phyloP scores from a whole-genome alignment of 2,888 invertebrate species.

The Sinopyrophorus schimmeli region DNA sequence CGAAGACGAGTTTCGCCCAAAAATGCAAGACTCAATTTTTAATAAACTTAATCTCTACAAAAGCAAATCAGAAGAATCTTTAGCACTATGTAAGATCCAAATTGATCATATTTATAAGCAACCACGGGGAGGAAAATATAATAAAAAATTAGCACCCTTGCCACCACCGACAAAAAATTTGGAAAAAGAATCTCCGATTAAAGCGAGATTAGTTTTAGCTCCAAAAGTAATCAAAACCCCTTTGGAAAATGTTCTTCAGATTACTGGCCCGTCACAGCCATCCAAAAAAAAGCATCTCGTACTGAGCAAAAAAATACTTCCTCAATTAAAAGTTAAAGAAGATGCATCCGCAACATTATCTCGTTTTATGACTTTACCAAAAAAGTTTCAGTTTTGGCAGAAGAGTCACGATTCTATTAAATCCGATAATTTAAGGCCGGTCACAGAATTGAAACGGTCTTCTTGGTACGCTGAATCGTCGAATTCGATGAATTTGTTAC shows the following conservation, averaged over 20 bases:
- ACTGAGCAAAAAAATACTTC: constrained; percentile 29
- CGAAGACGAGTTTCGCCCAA: no score
- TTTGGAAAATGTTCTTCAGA: no score
- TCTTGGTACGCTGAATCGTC: constrained; percentile 43
- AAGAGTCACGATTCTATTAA: constrained; percentile 50
- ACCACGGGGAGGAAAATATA: constrained; percentile 57
- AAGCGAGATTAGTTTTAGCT: constrained; percentile 57
- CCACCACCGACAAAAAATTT: constrained; percentile 46
- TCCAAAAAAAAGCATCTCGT: no score
- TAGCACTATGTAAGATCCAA: no score
- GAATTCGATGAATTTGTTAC: constrained; percentile 13
- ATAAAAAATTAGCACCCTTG: constrained; percentile 59
- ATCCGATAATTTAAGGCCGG: neutral
- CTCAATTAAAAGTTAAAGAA: constrained; percentile 34
- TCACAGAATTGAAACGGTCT: constrained; percentile 34
- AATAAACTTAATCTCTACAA: no score
- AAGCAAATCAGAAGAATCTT: constrained; percentile 14
- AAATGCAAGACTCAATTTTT: no score
- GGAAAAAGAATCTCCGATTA: constrained; percentile 47
- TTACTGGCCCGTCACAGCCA: no score
- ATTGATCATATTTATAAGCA: no score
- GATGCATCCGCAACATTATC: constrained; percentile 41
- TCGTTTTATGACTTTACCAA: constrained; percentile 59
- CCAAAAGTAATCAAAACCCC: constrained; percentile 52
- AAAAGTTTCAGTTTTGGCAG: constrained; percentile 62